Base-by-base conservation (phyloP, 2,113 vertebrate genomes). In the Elephas maximus region DNA sequence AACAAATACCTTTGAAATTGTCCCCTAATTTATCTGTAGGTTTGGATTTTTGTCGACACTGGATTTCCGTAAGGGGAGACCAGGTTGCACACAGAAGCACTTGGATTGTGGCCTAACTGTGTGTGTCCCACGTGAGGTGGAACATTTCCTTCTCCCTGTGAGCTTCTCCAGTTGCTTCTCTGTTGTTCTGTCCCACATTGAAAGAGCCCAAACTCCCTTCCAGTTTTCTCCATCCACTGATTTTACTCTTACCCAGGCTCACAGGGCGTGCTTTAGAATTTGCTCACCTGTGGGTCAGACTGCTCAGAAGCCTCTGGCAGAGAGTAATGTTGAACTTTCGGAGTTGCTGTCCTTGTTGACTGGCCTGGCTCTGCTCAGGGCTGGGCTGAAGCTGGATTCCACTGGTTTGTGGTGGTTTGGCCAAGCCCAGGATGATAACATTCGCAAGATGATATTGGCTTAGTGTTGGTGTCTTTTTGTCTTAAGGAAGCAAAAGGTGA, bases 401-500 rank as follows among this genome's bases (percentile, higher is more conserved):
- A 14, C 88, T 74, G 63, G 76, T 24, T 18, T 20, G 33, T 2
- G 53, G 77, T 23, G 45, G 15, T 76, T 78, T 82, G 65, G 21
- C 73, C 62, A 44, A 30, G 24, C 20, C 84, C 23, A 18, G 28
- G 18, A 26, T 21, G 57, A 23, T 12, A 76, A 48, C 63, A 48
- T 53, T 51, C 65, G 45, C 81, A 12, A 23, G 2, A 4, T 12
- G 37, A 57, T 81, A 53, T 41, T n/a, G 73, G 67, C 82, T 60
- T 60, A 6, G 1, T 0, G 9, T 45, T 33, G 87, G 79, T 44
- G 41, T 91, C 82, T 37, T 90, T 76, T 80, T 53, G 78, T 92
- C 65, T 78, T 23, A 67, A 33, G 81, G 28, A 89, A 91, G 90
- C 90, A 81, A 33, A 91, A 60, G 10, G 37, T 15, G 48, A 67